Evolutionary conservation across 1,140 invertebrate genomes (phyloP).

Genomic region (Pogonognathellus flavescens): DNA sequence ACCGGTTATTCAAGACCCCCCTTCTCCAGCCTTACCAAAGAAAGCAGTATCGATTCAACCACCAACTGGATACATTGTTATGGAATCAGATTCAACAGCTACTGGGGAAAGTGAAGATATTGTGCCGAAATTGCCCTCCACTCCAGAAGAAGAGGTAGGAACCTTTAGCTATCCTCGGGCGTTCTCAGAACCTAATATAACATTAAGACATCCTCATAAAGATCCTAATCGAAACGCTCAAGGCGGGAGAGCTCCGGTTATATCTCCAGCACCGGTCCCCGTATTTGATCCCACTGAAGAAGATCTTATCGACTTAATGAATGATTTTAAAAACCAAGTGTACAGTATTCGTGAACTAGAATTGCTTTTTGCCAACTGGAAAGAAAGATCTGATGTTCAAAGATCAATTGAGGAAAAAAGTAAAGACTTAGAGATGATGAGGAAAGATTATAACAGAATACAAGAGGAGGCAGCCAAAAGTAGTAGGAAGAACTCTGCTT

Average conservation of each 20-base stretch:
- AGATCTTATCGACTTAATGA: constrained; percentile 87
- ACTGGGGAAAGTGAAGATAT: background rate
- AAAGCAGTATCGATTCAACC: constrained; percentile 12
- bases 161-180: background rate
- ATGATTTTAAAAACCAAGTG: constrained; percentile 90
- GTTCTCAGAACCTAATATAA: background rate
- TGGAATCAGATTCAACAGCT: constrained; percentile 8
- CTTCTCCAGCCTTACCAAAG: background rate
- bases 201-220: background rate
- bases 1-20: constrained; percentile 23
- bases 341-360: constrained; percentile 84
- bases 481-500: constrained; percentile 31
- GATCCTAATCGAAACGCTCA: background rate
- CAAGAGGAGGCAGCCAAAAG: constrained; percentile 79
- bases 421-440: constrained; percentile 82
- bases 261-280: background rate
- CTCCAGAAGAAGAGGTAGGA: background rate
- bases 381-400: constrained; percentile 85
- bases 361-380: constrained; percentile 86
- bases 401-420: constrained; percentile 88
- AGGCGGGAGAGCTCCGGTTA: background rate
- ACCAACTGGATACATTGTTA: constrained; percentile 23
- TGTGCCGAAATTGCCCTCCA: background rate
- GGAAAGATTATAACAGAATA: constrained; percentile 84
- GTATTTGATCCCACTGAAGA: constrained; percentile 74